These are phyloP conservation scores for Ochropacha duplaris DNA, from an alignment of 2,888 invertebrate species.

Conservation along the genomic window DNA sequence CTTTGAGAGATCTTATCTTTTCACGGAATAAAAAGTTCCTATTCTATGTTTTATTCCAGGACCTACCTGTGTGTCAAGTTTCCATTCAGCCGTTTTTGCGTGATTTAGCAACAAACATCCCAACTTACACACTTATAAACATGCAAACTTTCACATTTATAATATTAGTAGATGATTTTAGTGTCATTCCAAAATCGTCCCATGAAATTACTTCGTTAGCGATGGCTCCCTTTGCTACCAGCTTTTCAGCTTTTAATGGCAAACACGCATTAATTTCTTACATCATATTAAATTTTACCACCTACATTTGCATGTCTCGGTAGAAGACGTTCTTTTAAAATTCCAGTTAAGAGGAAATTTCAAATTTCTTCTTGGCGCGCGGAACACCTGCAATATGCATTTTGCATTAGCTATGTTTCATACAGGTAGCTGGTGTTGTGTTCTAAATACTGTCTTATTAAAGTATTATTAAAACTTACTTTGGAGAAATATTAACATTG, in stretches of 20 bases:
- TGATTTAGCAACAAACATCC: too few relatives aligned
- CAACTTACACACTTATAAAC: too few relatives aligned
- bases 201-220: too few relatives aligned
- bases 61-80: too few relatives aligned
- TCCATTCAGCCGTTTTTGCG: too few relatives aligned
- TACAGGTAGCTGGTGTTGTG: constrained; percentile 14
- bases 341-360: constrained; percentile 23
- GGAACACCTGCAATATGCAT: constrained; percentile 62
- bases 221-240: too few relatives aligned
- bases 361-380: constrained; percentile 24
- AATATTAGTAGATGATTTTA: too few relatives aligned
- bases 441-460: constrained; percentile 19
- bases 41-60: too few relatives aligned
- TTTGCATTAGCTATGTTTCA: constrained; percentile 50
- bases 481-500: background rate
- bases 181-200: too few relatives aligned
- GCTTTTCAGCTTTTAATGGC: background rate
- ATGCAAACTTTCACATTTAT: too few relatives aligned
- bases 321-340: constrained; percentile 14
- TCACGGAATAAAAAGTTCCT: too few relatives aligned
- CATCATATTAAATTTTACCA: constrained; percentile 30
- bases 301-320: constrained; percentile 36
- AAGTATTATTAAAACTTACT: constrained; percentile 5
- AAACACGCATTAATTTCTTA: constrained; percentile 28
- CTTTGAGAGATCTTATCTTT: too few relatives aligned